Conservation (phyloP, 1,140 invertebrate genomes). For the Nymphalis io region DNA sequence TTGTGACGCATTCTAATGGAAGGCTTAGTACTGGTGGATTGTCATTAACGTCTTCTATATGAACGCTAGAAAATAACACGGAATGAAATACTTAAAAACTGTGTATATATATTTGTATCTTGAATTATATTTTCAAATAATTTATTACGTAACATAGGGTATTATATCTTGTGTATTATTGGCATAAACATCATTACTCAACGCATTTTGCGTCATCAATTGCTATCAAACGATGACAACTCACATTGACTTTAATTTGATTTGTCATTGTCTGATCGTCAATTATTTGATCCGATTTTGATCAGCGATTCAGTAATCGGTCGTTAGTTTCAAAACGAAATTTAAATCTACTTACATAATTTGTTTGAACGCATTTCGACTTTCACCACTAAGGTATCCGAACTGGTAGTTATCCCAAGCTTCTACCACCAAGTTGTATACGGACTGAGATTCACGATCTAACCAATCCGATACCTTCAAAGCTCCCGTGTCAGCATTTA, state of each 20-base stretch:
- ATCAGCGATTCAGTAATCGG: too few relatives aligned
- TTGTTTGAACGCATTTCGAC: conserved; percentile 95
- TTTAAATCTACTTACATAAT: conserved; percentile 84
- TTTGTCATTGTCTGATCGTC: too few relatives aligned
- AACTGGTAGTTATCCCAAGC: conserved; percentile 98
- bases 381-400: conserved; percentile 93
- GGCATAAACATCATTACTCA: too few relatives aligned
- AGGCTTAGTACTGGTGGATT: conserved; percentile 87
- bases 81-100: neutral
- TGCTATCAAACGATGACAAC: too few relatives aligned
- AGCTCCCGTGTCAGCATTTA: conserved; percentile 92
- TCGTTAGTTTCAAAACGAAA: too few relatives aligned
- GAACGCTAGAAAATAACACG: conserved; percentile 69
- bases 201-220: too few relatives aligned
- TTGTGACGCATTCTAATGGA: conserved; percentile 85
- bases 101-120: neutral
- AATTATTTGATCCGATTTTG: too few relatives aligned
- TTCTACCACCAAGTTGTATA: conserved; percentile 92
- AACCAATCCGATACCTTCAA: conserved; percentile 89
- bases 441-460: conserved; percentile 90
- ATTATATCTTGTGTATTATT: too few relatives aligned
- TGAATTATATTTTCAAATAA: neutral
- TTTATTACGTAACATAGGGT: too few relatives aligned
- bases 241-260: too few relatives aligned
- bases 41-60: conserved; percentile 92